Evolutionary conservation across 2,888 invertebrate genomes (phyloP), one percentile per base, ranked within the genome.

Genomic region (Furcula furcula): DNA sequence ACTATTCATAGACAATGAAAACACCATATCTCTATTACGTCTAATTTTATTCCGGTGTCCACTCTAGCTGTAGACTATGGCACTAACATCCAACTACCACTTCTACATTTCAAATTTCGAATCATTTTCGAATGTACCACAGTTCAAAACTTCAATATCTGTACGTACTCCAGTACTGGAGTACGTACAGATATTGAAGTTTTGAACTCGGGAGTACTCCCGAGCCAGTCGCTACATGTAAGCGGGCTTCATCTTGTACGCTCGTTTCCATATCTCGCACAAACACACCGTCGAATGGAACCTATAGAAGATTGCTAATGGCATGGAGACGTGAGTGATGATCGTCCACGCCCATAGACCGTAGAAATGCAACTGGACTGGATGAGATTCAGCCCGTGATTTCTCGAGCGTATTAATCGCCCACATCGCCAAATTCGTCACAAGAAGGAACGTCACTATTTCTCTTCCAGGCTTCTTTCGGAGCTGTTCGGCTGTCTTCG

Each of bases 341-440:
- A 98, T 97, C 7, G 97, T 97, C 97, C 97, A 98, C 18, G 97
- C 97, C 97, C 97, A 97, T 21, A 96, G 87, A 0, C 97, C 97
- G 64, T 97, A 97, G 82, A 98, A 97, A 66, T 96, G 94, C 50
- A 97, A 81, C 77, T 98, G 97, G 25, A 97, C 94, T 5, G 97
- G 97, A 75, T 97, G 96, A 4, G 96, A 96, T 66, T 97, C 97
- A 0, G 97, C 95, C 12, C 97, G 90, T 0, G 96, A 95, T 61
- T 97, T 97, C 75, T 97, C 97, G 65, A 98, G 84, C 1, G 97
- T 97, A 68, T 97, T 97, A 47, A 98, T 95, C 5, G 96, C 95
- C 97, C 97, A 97, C 96, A 97, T 95, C 11, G 97, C 97, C 58
- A 97, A 79, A 79, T 98, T 98, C 0, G 95, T 94, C 12, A 97